Evolutionary conservation across 2,113 vertebrate species (phyloP), one percentile per base, ranked within the genome.

Genomic region (Morone chrysops): DNA sequence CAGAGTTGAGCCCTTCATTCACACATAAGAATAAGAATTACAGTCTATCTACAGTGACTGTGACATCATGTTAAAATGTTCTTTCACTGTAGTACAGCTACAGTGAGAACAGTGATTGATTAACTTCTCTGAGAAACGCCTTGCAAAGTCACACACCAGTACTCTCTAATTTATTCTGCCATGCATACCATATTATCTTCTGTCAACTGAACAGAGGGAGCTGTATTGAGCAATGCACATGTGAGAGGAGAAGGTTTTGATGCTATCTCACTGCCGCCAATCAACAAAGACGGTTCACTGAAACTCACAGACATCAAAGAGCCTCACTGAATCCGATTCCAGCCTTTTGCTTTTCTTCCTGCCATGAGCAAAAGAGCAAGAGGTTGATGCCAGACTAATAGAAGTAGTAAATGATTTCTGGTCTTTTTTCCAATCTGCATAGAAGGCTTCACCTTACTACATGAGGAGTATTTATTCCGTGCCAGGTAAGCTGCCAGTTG

Each of bases 341-440:
- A 45, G n/a, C 62, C 13, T 85, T 41, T 60, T 25, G 12, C 38
- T 67, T 65, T 61, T 43, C 43, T 36, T 7, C 31, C 45, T 41
- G 16, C 50, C 68, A 25, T 4, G 40, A 65, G 53, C 45, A 18
- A 68, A 59, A 36, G 41, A 48, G 47, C 70, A 48, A 18, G 9
- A 75, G 56, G 25, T 18, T 40, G 38, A 57, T 67, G 38, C 61
- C 53, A 36, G 53, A 62, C 56, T 41, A 86, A 68, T 8, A 74
- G 10, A 51, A 8, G 41, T 3, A 60, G 78, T 65, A 10, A 84
- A 81, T 70, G 17, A 72, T 73, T 80, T 66, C 59, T 75, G 18
- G 51, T 69, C 25, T 72, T 20, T 60, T 22, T 50, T 77, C 73
- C 25, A 10, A 59, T 74, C 31, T 25, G 43, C 68, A 60, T n/a